Base-by-base conservation (phyloP, 1,140 invertebrate species). In the Anthonomus grandis region DNA sequence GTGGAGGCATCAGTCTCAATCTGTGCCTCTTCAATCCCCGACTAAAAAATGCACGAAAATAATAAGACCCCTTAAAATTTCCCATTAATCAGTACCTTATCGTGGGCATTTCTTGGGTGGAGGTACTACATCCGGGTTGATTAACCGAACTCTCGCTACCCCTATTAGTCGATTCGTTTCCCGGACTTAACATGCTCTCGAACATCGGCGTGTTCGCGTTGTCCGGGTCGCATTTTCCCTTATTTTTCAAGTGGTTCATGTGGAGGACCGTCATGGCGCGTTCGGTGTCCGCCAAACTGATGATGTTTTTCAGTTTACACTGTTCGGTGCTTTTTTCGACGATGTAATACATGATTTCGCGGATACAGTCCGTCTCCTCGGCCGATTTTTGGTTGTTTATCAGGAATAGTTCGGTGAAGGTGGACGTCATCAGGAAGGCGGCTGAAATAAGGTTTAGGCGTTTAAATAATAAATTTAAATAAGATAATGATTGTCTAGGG, bases 351-450 rank as follows among this genome's bases (percentile, higher is more conserved):
- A 74, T 72, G 8, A 74, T 63, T 27, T 65, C 42, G 31, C 66
- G 68, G 1, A 71, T 61, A 5, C 42, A 45, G 8, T 63, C 49
- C n/a, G 13, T 54, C 31, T 62, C 56, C 18, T 61, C 47, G 41
- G 22, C 5, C 21, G 38, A 38, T 46, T 25, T 34, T 23, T 58
- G 47, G 13, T 60, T 39, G 23, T 57, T 50, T 12, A 83, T 75
- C 4, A 84, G 66, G 36, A 84, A 68, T 61, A 83, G 68, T 64
- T 85, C 83, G 2, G 61, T 51, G 73, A 74, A 71, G 76, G 83
- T 51, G 8, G 49, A 39, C 8, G 62, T 59, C 39, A 55, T 63
- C 10, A 63, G 41, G 31, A 63, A 63, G 23, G 46, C 25, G 1
- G 38, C 55, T 57, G n/a, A 42, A 57, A 56, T 21, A 13, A n/a